Base-by-base conservation (phyloP, 35 echinoderm and acorn worm genomes). In the Diadema setosum region DNA sequence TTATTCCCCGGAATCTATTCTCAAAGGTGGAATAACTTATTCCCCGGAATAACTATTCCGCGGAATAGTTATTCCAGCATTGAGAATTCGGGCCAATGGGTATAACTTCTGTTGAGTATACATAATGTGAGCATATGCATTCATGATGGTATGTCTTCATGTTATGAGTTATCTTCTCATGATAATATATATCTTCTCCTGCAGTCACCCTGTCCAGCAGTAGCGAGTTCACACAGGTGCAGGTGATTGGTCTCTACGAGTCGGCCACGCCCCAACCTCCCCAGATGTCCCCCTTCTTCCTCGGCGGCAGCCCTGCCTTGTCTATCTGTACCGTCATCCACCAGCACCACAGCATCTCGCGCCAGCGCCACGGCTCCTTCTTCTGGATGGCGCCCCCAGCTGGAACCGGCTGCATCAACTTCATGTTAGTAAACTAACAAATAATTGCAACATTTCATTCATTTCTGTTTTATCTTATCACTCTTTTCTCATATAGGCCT, bases 321-420 rank as follows among this genome's bases (percentile, higher is more conserved):
- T 46, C 60, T 5, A 56, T 93, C 67, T 97, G 95, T 50, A 80
- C 91, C 3, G 39, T 80, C 6, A 69, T 97, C 31, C 80, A 88
- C 75, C 55, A 90, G 5, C 49, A 88, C 21, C 29, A 65, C 29
- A 35, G 65, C 20, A 11, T 63, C 5, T 25, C 42, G 18, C 76
- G 88, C 20, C 83, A 91, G 83, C 50, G 49, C 27, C 29, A 59
- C 2, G 39, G 48, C 0, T 45, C 50, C 5, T 90, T 93, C 73
- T 88, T 42, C 20, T 97, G 95, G 95, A 81, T 80, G 60, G 95
- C 95, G 30, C 95, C 95, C 8, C 64, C 82, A 11, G 65, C 45
- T 33, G 91, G 91, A 17, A 76, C 87, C 37, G 95, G 95, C 39
- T 97, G 95, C 27, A 42, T 97, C 61, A 86, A 90, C 39, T 97